phyloP scores from a whole-genome alignment of 2,113 vertebrate species.

The Phycodurus eques region DNA sequence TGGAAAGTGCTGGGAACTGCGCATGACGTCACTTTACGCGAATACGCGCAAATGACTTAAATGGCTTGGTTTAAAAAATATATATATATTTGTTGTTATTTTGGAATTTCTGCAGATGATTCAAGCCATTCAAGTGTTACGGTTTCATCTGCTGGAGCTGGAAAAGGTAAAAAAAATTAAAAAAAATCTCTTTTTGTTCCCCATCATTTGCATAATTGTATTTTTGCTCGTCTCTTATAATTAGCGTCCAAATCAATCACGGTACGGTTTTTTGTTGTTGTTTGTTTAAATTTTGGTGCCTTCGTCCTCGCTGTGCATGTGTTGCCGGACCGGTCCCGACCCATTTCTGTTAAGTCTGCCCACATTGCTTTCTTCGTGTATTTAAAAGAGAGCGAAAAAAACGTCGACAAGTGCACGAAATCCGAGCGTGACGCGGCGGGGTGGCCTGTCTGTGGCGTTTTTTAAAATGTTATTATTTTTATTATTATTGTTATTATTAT shows the following conservation, averaged over 20 bases:
- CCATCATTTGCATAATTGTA: slow-evolving; percentile 91
- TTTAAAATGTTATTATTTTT: background rate
- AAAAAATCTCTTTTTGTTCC: slow-evolving; percentile 69
- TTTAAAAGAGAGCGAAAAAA: slow-evolving; percentile 75
- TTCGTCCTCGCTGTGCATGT: background rate
- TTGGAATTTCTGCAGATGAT: slow-evolving; percentile 92
- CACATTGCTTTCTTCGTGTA: slow-evolving; percentile 47
- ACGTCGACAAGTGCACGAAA: background rate
- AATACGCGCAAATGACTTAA: background rate
- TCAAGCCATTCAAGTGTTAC: slow-evolving; percentile 99
- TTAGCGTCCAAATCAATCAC: slow-evolving; percentile 98
- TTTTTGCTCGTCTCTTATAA: slow-evolving; percentile 87
- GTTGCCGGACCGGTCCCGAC: background rate
- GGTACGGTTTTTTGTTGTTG: slow-evolving; percentile 75
- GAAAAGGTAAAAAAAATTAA: slow-evolving; percentile 87
- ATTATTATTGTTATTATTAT: no score
- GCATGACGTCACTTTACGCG: background rate
- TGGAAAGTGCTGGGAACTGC: background rate
- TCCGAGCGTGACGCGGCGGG: background rate
- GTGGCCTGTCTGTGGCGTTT: no score
- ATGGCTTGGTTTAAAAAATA: background rate
- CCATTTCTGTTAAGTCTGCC: background rate
- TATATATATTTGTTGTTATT: slow-evolving; percentile 61
- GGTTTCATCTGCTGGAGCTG: slow-evolving; percentile 99
- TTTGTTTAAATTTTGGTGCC: slow-evolving; percentile 60